Percentiles rank a stretch among this genome's conserved stretches.
Conservation (phyloP, 2,797 vertebrate genomes). For the Melopsittacus undulatus region DNA sequence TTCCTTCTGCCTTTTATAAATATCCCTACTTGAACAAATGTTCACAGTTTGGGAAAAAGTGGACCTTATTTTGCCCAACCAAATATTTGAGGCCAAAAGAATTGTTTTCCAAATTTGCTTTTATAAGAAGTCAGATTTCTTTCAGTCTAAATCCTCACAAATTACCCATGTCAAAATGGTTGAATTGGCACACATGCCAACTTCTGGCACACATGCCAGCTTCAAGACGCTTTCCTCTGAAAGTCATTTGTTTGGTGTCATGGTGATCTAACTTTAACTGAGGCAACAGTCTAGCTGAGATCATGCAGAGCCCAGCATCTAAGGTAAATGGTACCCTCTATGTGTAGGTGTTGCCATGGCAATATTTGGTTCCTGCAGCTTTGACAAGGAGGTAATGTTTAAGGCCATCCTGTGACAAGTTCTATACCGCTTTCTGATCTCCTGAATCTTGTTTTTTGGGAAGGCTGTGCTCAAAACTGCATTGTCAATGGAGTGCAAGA, state of each 20-base stretch:
- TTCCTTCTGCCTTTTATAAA: background rate
- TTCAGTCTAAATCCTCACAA: background rate
- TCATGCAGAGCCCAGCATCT: background rate
- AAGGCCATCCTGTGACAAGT: background rate
- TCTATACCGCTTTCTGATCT: fast-evolving
- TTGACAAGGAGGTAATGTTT: background rate
- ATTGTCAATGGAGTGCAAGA: background rate
- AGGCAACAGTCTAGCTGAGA: background rate
- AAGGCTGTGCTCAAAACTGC: background rate
- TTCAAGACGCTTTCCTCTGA: background rate
- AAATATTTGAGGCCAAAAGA: background rate
- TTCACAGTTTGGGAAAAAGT: background rate
- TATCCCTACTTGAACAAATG: background rate
- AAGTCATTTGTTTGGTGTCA: conserved; percentile 2
- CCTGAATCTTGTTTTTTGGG: background rate
- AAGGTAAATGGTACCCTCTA: background rate
- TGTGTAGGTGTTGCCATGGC: background rate
- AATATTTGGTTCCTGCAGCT: background rate
- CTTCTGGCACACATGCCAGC: background rate
- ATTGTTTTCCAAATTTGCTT: background rate
- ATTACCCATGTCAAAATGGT: background rate
- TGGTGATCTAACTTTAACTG: conserved; percentile 5
- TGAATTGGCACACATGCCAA: background rate
- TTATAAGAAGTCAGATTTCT: background rate
- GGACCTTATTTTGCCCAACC: background rate